A percentile compares a stretch with the other conserved stretches of the same genome.
These are phyloP conservation scores for Actinemys pallida DNA, from an alignment of 2,113 vertebrate species.

Conservation along the genomic window DNA sequence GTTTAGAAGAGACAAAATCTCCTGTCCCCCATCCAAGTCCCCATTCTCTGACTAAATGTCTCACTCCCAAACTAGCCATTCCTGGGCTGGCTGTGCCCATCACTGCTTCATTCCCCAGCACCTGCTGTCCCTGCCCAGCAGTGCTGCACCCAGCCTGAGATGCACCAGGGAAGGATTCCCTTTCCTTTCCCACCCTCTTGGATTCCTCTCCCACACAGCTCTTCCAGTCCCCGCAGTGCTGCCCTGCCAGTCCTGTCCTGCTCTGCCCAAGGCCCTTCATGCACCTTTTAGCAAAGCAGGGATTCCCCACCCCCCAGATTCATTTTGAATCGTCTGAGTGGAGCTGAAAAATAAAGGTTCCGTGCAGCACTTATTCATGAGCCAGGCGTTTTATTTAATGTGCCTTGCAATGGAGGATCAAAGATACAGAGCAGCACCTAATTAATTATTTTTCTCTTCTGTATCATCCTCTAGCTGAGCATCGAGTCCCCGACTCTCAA, in stretches of 20 bases:
- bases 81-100: background rate
- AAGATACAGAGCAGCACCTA: slow-evolving; percentile 66
- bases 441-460: slow-evolving; percentile 69
- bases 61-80: background rate
- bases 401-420: slow-evolving; percentile 54
- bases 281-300: background rate
- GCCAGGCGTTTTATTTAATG: slow-evolving; percentile 48
- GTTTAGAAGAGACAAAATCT: background rate
- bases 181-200: background rate
- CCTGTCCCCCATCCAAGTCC: background rate
- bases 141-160: too few species aligned
- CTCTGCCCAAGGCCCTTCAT: background rate
- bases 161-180: background rate
- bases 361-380: slow-evolving; percentile 21
- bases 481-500: background rate
- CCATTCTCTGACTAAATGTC: background rate
- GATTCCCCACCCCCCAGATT: background rate
- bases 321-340: background rate
- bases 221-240: background rate
- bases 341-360: background rate
- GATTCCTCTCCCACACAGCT: background rate
- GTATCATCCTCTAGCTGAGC: slow-evolving; percentile 29
- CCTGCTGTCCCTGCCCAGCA: background rate
- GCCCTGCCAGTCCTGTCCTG: background rate
- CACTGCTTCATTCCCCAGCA: fast-evolving